Evolutionary conservation across 1,140 invertebrate species (phyloP).

Genomic region (Papilio helenus): DNA sequence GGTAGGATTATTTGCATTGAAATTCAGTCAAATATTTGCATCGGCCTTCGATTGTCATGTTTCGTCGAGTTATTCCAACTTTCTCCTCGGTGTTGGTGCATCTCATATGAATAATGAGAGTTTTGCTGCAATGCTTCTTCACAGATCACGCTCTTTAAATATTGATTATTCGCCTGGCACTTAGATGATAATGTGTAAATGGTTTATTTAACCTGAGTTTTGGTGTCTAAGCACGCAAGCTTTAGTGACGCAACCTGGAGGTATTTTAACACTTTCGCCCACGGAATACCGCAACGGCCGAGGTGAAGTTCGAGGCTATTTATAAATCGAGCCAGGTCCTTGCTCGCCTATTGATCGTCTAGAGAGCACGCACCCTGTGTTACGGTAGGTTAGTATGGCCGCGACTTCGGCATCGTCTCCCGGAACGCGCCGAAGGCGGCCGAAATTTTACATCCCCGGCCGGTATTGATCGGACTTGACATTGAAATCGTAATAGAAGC

Average conservation of each 20-base stretch:
- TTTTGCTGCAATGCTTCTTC: conserved; percentile 54
- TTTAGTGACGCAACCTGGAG: conserved; percentile 49
- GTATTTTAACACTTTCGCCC: conserved; percentile 68
- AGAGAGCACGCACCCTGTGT: conserved; percentile 75
- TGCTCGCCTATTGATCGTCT: conserved; percentile 78
- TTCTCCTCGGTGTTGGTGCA: conserved; percentile 67
- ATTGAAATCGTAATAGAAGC: conserved; percentile 83
- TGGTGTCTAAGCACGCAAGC: conserved; percentile 42
- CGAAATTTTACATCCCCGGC: conserved; percentile 80
- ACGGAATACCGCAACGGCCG: conserved; percentile 60
- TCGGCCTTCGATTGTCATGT: conserved; percentile 75
- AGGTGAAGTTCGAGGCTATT: conserved; percentile 82
- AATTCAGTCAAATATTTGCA: conserved; percentile 77
- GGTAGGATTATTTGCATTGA: conserved; percentile 69
- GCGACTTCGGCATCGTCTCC: conserved; percentile 65
- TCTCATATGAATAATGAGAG: conserved; percentile 72
- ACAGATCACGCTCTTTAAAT: conserved; percentile 40
- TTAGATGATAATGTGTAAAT: conserved; percentile 46
- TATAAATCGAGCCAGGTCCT: conserved; percentile 75
- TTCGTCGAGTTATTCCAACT: conserved; percentile 75
- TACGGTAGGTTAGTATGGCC: conserved; percentile 81
- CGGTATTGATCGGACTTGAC: conserved; percentile 83
- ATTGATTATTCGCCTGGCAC: conserved; percentile 44
- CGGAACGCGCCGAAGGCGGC: conserved; percentile 72
- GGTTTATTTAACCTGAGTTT: conserved; percentile 35